Base-by-base conservation (phyloP, 2,797 vertebrate genomes). In the Gallinago solitaria region DNA sequence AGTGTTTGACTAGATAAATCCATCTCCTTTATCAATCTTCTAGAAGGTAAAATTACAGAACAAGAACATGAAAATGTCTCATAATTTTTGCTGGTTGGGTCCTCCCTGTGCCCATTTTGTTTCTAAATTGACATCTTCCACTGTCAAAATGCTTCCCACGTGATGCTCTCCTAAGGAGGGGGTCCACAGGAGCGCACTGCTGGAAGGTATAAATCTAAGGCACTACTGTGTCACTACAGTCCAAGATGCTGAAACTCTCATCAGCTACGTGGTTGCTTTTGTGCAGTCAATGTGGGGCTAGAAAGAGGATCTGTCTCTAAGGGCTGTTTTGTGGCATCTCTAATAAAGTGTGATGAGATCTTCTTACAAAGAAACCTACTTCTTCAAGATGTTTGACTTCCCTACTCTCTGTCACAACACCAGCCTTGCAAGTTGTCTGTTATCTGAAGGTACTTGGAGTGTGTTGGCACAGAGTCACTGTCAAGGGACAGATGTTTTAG, bases 181-280 rank as follows among this genome's bases (percentile, higher is more conserved):
- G 43, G 18, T 7, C 57, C 57, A 39, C 69, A 30, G 57, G 45
- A 81, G n/a, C 53, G 30, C 53, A 7, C 17, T 69, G 41, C 33
- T 74, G 59, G 43, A 32, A 10, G 9, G 28, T 48, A 10, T 14
- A 21, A 41, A 41, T 27, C 32, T 10, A 10, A 37, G 32, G 30
- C 10, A 9, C 23, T 45, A 1, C 32, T 39, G 2, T 17, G 9
- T 4, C 74, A 9, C 18, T 37, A 0, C 0, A n/a, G 63, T 70
- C 94, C 47, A 19, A 3, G 4, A 6, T 39, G 32, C 51, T 50
- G n/a, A n/a, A 61, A 4, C 33, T 41, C 43, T 14, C 35, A 14
- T 20, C 48, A 53, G 57, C 57, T 32, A 6, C 5, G 19, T 13
- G 54, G 12, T 23, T 60, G 57, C 16, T 75, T 75, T 57, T 69